Conservation (phyloP, 2,888 invertebrate genomes). For the Rhamphomyia laevipes region DNA sequence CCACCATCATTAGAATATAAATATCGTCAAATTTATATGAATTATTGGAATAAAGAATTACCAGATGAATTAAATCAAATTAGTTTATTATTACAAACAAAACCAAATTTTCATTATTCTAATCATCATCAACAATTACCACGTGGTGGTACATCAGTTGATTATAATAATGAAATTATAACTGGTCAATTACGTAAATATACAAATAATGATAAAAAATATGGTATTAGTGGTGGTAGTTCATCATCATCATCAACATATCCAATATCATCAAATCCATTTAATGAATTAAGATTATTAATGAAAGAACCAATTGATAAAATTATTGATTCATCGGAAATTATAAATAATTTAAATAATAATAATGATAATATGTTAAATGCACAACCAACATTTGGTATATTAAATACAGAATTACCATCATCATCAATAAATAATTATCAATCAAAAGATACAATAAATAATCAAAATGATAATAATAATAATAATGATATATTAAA, state of each 20-base stretch:
- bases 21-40: slow-evolving; percentile 66
- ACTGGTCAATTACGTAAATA: slow-evolving; percentile 36
- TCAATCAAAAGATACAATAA: slow-evolving; percentile 11
- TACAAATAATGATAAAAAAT: slow-evolving; percentile 25
- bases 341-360: not conserved
- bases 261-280: slow-evolving; percentile 24
- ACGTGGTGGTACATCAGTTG: slow-evolving; percentile 20
- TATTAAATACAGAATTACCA: slow-evolving; percentile 2
- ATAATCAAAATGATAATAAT: slow-evolving; percentile 8
- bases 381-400: slow-evolving; percentile 33
- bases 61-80: slow-evolving; percentile 55
- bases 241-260: not conserved
- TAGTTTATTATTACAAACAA: slow-evolving; percentile 27
- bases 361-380: slow-evolving; percentile 34
- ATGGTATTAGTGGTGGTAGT: not conserved
- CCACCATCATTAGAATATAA: slow-evolving; percentile 61
- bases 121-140: slow-evolving; percentile 20
- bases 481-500: slow-evolving; percentile 38
- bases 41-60: slow-evolving; percentile 74
- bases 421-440: slow-evolving; percentile 10
- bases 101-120: slow-evolving; percentile 16
- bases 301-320: slow-evolving; percentile 27
- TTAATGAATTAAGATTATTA: slow-evolving; percentile 30
- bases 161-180: slow-evolving; percentile 23
- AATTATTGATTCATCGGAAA: slow-evolving; percentile 6